Evolutionary conservation across 53 echinoderm and acorn worm species (phyloP).

Genomic region (Crossaster papposus): DNA sequence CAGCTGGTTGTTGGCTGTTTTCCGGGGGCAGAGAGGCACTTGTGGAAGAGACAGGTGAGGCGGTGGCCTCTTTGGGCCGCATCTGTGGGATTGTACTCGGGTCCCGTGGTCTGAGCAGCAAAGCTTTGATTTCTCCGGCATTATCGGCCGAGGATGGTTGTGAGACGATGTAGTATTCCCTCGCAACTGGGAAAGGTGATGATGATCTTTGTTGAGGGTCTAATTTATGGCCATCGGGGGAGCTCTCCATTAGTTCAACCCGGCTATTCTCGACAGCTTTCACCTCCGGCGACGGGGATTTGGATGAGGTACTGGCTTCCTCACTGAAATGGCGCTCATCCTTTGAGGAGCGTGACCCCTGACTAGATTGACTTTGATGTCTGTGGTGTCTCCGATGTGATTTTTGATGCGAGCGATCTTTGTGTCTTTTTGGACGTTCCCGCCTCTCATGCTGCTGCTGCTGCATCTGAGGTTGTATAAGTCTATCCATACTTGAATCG

Average conservation of each 20-base stretch:
- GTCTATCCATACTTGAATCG: slow-evolving; percentile 60
- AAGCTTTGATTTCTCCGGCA: slow-evolving; percentile 90
- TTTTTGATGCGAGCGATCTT: slow-evolving; percentile 82
- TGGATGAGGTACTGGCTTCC: slow-evolving; percentile 71
- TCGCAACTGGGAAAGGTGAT: slow-evolving; percentile 69
- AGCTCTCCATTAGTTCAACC: slow-evolving; percentile 41
- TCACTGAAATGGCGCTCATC: slow-evolving; percentile 67
- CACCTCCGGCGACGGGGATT: slow-evolving; percentile 48
- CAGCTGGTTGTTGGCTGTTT: slow-evolving; percentile 48
- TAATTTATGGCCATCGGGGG: slow-evolving; percentile 39
- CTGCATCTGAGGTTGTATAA: slow-evolving; percentile 17
- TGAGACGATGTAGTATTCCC: slow-evolving; percentile 92
- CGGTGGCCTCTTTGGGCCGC: slow-evolving; percentile 68
- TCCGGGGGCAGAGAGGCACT: slow-evolving; percentile 81
- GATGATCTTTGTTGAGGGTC: slow-evolving; percentile 64
- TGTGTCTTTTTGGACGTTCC: slow-evolving; percentile 85
- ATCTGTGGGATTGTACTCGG: slow-evolving; percentile 64
- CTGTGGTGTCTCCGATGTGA: slow-evolving; percentile 85
- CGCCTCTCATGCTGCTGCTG: slow-evolving; percentile 65
- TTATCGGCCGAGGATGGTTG: slow-evolving; percentile 82
- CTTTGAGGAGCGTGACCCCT: slow-evolving; percentile 68
- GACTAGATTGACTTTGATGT: slow-evolving; percentile 74
- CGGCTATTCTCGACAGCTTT: slow-evolving; percentile 45
- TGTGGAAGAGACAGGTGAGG: slow-evolving; percentile 82
- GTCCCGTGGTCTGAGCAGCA: slow-evolving; percentile 73